Evolutionary conservation across 2,113 vertebrate genomes (phyloP).

Genomic region (Hypomesus transpacificus): DNA sequence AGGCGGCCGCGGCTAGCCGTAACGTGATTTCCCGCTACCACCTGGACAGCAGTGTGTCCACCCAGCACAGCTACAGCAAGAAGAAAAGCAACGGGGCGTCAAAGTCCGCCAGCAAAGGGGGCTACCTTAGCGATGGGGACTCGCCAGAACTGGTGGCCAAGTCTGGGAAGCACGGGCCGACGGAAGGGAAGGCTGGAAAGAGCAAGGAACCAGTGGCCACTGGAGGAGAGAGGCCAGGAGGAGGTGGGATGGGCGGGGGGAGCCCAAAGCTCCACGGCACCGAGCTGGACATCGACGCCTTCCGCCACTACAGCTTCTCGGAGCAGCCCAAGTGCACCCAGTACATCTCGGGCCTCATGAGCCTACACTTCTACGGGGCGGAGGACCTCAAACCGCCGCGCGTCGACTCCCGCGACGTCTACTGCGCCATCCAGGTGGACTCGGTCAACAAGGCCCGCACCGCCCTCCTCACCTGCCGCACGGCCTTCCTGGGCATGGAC

Average conservation of each 20-base stretch:
- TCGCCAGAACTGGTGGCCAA: conserved; percentile 92
- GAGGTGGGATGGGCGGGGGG: conserved; percentile 67
- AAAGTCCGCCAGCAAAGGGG: conserved; percentile 90
- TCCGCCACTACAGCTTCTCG: conserved; percentile 91
- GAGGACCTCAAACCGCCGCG: conserved; percentile 94
- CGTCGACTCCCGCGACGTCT: conserved; percentile 91
- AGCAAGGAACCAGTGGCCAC: conserved; percentile 47
- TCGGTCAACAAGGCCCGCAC: conserved; percentile 95
- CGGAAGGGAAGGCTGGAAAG: conserved; percentile 79
- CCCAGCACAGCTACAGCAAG: conserved; percentile 81
- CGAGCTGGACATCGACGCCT: conserved; percentile 91
- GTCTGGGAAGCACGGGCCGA: conserved; percentile 80
- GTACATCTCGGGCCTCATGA: conserved; percentile 96
- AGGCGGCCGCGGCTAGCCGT: conserved; percentile 77
- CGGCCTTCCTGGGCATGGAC: conserved; percentile 93
- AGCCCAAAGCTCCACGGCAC: conserved; percentile 69
- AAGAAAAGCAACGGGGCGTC: conserved; percentile 79
- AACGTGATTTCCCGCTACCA: conserved; percentile 98
- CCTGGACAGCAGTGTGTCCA: conserved; percentile 91
- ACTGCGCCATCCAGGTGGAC: conserved; percentile 98
- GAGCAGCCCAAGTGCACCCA: conserved; percentile 94
- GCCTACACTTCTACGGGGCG: conserved; percentile 93
- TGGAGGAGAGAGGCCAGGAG: conserved; percentile 63
- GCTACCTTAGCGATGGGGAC: conserved; percentile 96
- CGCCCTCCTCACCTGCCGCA: conserved; percentile 89